Percentiles rank a stretch among this genome's conserved stretches.
Conservation (phyloP, 2,113 vertebrate genomes). For the Heteronetta atricapilla region DNA sequence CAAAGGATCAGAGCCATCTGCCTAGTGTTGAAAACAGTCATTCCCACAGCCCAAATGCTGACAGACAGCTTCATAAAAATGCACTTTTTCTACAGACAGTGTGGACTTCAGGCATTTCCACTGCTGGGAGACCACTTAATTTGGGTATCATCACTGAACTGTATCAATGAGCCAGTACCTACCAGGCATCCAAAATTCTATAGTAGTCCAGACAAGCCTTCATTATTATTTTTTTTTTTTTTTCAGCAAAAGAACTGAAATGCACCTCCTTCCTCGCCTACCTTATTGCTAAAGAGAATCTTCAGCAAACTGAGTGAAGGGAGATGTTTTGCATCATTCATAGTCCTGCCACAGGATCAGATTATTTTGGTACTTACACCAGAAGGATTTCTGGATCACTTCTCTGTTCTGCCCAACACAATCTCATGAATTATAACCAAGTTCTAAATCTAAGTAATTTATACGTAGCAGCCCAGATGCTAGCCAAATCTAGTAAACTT, state of each 20-base stretch:
- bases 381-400: neutral
- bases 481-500: neutral
- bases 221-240: neutral
- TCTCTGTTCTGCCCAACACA: neutral
- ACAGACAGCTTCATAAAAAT: constrained; percentile 18
- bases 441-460: neutral
- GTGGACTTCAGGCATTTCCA: neutral
- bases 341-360: neutral
- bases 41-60: constrained; percentile 12
- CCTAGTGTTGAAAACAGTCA: constrained; percentile 8
- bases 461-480: neutral
- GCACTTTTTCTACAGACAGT: neutral
- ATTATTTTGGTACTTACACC: neutral
- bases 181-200: neutral
- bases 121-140: neutral
- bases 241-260: neutral
- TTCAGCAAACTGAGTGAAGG: neutral
- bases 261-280: neutral
- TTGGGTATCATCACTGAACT: neutral
- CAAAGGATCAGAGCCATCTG: constrained; percentile 41
- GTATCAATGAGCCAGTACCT: neutral
- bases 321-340: neutral
- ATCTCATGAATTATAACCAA: neutral
- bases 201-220: neutral
- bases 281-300: neutral